phyloP scores from a whole-genome alignment of 2,113 vertebrate species.

The Oryzias javanicus region DNA sequence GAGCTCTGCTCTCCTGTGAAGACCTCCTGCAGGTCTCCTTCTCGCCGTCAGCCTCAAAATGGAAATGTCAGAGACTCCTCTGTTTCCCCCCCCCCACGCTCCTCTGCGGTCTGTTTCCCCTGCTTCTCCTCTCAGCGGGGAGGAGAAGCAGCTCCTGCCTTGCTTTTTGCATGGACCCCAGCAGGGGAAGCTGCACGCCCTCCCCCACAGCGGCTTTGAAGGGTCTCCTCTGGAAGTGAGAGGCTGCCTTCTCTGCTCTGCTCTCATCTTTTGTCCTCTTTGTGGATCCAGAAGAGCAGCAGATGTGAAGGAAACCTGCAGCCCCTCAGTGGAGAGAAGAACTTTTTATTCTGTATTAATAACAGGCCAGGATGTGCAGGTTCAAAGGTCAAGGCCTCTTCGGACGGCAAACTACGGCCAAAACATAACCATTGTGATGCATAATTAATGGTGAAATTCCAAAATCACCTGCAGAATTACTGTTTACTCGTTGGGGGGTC shows the following conservation, averaged over 20 bases:
- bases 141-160: neutral
- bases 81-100: constrained; percentile 8
- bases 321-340: no score
- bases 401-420: no score
- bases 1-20: constrained; percentile 42
- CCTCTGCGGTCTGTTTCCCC: constrained; percentile 38
- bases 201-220: constrained; percentile 41
- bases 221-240: constrained; percentile 37
- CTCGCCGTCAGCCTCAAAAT: constrained; percentile 60
- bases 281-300: constrained; percentile 18
- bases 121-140: constrained; percentile 39
- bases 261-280: constrained; percentile 26
- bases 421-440: no score
- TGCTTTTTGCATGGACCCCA: constrained; percentile 3
- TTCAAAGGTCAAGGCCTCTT: no score
- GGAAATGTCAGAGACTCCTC: constrained; percentile 51
- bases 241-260: constrained; percentile 34
- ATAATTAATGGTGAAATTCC: constrained; percentile 4
- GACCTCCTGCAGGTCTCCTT: constrained; percentile 54
- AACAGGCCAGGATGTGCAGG: no score
- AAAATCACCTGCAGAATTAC: no score
- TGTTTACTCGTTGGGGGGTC: no score
- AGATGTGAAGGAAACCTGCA: no score
- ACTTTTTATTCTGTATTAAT: no score
- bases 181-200: neutral